A percentile compares a stretch with the other conserved stretches of the same genome.
phyloP scores from a whole-genome alignment of 2,113 vertebrate species.

The Brachypteracias leptosomus region DNA sequence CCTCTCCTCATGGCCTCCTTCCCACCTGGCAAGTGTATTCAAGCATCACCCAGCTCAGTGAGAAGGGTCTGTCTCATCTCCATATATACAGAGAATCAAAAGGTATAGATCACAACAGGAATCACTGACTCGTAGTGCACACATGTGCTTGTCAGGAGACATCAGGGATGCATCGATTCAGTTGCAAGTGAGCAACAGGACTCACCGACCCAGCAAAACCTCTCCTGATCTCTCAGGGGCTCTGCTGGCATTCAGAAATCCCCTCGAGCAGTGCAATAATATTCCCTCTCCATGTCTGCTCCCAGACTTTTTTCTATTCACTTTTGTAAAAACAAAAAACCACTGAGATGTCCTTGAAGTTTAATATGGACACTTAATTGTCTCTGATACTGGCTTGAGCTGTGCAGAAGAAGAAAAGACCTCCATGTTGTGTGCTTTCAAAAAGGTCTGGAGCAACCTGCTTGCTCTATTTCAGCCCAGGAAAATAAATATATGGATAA shows the following conservation, averaged over 20 bases:
- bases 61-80: neutral
- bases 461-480: neutral
- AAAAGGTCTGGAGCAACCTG: neutral
- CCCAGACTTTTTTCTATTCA: neutral
- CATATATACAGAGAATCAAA: fast-evolving
- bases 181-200: neutral
- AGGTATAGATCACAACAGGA: neutral
- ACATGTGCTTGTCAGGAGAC: neutral
- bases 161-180: neutral
- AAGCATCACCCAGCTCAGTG: neutral
- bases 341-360: neutral
- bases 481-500: neutral
- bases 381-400: neutral
- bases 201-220: neutral
- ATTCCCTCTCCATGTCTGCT: neutral
- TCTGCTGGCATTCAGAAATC: neutral
- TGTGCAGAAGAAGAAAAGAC: neutral
- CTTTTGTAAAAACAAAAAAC: neutral
- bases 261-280: neutral
- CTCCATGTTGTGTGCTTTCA: neutral
- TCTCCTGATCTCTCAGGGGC: neutral
- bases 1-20: neutral
- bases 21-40: neutral
- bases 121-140: fast-evolving
- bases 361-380: neutral